A percentile compares a stretch with the other conserved stretches of the same genome.
Conservation (phyloP, 1,140 invertebrate species). For the Penaeus vannamei region DNA sequence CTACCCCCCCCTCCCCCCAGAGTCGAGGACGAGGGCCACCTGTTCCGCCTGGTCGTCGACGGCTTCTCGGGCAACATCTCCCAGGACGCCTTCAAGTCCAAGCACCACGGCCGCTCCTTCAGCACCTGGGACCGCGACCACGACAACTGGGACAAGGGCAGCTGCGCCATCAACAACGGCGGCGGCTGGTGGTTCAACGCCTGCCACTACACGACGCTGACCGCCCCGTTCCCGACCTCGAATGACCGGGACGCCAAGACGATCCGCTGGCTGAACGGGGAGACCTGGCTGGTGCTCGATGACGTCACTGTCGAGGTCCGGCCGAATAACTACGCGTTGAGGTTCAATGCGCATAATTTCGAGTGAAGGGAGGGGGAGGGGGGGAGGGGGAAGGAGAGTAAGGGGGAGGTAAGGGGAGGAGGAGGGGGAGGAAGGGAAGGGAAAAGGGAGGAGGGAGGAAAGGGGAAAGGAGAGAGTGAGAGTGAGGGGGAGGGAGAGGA, state of each 20-base stretch:
- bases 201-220: slow-evolving; percentile 40
- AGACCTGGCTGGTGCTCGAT: neutral
- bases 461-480: too few relatives aligned
- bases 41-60: slow-evolving; percentile 7
- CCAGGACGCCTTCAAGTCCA: slow-evolving; percentile 4
- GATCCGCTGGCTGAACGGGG: slow-evolving; percentile 26
- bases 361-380: too few relatives aligned
- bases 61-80: slow-evolving; percentile 28
- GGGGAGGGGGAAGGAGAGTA: too few relatives aligned
- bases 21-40: slow-evolving; percentile 22
- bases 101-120: slow-evolving; percentile 36
- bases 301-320: too few relatives aligned
- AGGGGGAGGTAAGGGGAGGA: too few relatives aligned
- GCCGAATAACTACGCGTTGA: too few relatives aligned
- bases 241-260: neutral
- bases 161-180: slow-evolving; percentile 39
- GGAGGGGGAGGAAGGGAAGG: too few relatives aligned
- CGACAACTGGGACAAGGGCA: slow-evolving; percentile 14
- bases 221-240: slow-evolving; percentile 47
- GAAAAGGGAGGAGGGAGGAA: too few relatives aligned
- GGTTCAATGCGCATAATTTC: too few relatives aligned
- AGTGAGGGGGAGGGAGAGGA: too few relatives aligned
- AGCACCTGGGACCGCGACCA: slow-evolving; percentile 41
- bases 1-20: slow-evolving; percentile 1
- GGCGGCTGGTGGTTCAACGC: slow-evolving; percentile 54